Percentiles rank a stretch among this genome's conserved stretches.
These are phyloP conservation scores for Globicephala melas DNA, from an alignment of 2,113 vertebrate species.

Conservation along the genomic window DNA sequence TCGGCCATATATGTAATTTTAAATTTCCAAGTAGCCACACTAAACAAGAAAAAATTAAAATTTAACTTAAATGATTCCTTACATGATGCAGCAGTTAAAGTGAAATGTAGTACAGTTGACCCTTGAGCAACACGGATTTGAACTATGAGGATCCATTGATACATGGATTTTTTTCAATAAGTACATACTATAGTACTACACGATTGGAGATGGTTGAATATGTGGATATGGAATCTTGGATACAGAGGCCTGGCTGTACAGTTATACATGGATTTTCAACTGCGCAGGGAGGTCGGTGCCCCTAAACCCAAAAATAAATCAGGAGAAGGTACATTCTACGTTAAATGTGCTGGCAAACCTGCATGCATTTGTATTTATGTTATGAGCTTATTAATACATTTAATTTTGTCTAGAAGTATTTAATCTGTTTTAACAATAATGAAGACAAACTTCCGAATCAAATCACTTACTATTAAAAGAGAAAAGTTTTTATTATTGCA, in stretches of 20 bases:
- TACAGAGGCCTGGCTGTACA: neutral
- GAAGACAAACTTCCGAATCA: neutral
- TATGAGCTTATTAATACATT: neutral
- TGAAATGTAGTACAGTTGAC: neutral
- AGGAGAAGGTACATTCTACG: neutral
- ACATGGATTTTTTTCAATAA: neutral
- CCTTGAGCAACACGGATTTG: neutral
- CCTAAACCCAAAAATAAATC: neutral
- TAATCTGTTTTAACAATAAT: neutral
- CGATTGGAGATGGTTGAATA: neutral
- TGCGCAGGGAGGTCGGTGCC: neutral
- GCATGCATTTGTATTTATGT: neutral
- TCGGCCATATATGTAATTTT: neutral
- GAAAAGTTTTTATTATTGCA: neutral
- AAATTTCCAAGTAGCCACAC: neutral
- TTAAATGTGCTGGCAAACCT: neutral
- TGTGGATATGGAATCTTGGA: neutral
- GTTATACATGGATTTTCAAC: neutral
- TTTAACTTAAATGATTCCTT: neutral
- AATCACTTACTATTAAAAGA: neutral
- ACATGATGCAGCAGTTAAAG: neutral
- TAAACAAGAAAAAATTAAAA: neutral
- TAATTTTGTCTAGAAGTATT: neutral
- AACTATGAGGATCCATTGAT: neutral
- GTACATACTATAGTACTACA: neutral